Evolutionary conservation across 2,113 vertebrate species (phyloP).

Genomic region (Vireo altiloquus): DNA sequence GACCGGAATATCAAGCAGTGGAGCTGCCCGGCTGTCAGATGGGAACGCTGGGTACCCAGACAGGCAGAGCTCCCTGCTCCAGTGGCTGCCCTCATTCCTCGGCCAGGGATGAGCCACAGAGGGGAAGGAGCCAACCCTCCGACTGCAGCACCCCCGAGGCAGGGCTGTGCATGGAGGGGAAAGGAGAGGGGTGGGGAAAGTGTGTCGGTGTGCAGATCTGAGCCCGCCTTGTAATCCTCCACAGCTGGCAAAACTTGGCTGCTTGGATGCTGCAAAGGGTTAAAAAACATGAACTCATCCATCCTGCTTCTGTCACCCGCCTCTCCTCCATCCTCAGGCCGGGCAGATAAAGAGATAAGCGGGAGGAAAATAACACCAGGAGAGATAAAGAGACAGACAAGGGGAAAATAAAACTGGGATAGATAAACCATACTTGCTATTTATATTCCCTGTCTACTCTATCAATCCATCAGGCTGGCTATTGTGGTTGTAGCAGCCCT

Average conservation of each 20-base stretch:
- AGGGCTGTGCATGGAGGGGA: background rate
- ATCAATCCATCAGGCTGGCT: conserved; percentile 57
- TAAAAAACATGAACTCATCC: no score
- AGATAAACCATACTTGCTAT: conserved; percentile 64
- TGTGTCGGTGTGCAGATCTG: background rate
- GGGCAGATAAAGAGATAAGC: conserved; percentile 59
- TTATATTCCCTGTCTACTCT: conserved; percentile 66
- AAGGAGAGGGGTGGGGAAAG: background rate
- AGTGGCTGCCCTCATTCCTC: background rate
- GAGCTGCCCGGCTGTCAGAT: background rate
- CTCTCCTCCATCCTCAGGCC: background rate
- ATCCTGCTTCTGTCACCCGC: background rate
- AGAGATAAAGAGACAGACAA: conserved; percentile 60
- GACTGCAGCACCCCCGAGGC: fast-evolving
- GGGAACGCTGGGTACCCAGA: background rate
- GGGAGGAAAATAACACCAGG: conserved; percentile 37
- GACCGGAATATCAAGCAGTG: conserved; percentile 67
- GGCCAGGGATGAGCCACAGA: background rate
- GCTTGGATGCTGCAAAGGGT: background rate
- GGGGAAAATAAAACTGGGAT: conserved; percentile 36
- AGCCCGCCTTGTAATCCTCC: background rate
- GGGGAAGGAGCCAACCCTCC: background rate
- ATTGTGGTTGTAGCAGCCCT: conserved; percentile 31
- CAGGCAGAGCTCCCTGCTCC: background rate
- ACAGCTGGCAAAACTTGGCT: background rate